Evolutionary conservation across 1,140 invertebrate genomes (phyloP).

Genomic region (Pantala flavescens): DNA sequence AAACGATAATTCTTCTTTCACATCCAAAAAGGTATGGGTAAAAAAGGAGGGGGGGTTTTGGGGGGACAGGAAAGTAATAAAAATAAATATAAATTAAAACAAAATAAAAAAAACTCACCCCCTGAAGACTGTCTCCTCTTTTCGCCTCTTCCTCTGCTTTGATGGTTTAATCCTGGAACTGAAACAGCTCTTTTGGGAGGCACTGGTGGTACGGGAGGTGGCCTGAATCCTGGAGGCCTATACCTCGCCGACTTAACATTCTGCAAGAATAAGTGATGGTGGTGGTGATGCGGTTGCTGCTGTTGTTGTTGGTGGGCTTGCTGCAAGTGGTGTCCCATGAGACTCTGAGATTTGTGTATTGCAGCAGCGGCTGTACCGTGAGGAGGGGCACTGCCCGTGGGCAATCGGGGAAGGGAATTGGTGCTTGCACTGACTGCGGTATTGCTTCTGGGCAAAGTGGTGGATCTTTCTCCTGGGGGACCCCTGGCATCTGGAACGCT

Average conservation of each 20-base stretch:
- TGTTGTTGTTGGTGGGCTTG: constrained; percentile 28
- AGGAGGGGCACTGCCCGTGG: constrained; percentile 45
- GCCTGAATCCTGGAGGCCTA: constrained; percentile 65
- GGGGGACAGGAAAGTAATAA: neutral
- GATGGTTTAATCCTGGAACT: constrained; percentile 53
- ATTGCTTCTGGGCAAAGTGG: constrained; percentile 49
- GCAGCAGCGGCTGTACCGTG: constrained; percentile 35
- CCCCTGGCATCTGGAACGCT: constrained; percentile 57
- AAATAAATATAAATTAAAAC: constrained; percentile 1
- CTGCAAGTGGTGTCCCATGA: constrained; percentile 26
- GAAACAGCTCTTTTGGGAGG: constrained; percentile 57
- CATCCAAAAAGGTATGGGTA: neutral
- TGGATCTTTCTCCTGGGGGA: constrained; percentile 48
- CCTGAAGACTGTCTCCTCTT: constrained; percentile 39
- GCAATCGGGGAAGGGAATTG: constrained; percentile 61
- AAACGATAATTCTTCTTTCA: too few relatives aligned
- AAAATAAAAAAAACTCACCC: constrained; percentile 35
- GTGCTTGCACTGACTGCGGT: constrained; percentile 45
- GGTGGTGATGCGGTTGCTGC: constrained; percentile 15
- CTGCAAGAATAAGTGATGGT: constrained; percentile 40
- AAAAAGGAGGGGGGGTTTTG: neutral
- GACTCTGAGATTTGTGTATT: constrained; percentile 57
- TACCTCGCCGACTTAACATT: constrained; percentile 76
- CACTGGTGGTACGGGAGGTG: constrained; percentile 29
- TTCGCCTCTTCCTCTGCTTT: constrained; percentile 30